Evolutionary conservation across 2,113 vertebrate species (phyloP), one percentile per base, ranked within the genome.

Genomic region (Sciurus niger): DNA sequence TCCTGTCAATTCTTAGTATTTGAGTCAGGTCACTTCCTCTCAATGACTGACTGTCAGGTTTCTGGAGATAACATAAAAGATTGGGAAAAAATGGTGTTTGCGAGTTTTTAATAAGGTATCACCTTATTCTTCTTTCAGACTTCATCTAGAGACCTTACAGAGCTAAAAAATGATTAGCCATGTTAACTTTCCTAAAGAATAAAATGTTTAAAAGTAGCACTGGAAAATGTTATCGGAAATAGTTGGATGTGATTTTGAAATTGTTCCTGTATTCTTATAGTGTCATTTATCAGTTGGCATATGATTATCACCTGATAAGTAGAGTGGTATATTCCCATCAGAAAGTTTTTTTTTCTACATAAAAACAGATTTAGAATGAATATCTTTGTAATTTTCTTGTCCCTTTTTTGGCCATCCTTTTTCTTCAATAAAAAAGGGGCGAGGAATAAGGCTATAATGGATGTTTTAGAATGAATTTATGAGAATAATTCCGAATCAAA

Each of bases 21-120:
- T 77, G 55, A 88, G 20, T n/a, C 77, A 30, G 48, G 67, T 93
- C 53, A 88, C 28, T 65, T 92, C 63, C 48, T 89, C n/a, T 67
- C 4, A 74, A 28, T 1, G 6, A 11, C 63, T 76, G 63, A 97
- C 55, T 58, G 55, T 84, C 63, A 94, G 34, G 68, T 92, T 32
- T 86, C 28, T 65, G 40, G 48, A 76, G 32, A 85, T 51, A 32
- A 68, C 9, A 82, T 37, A 46, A 58, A 88, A 3, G 2, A 67
- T 34, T n/a, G 14, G 24, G 22, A 55, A 86, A 90, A 40, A 65
- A 80, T 63, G 0, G 4, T 90, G 9, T 32, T 95, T 78, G 22
- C 22, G 34, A 78, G 30, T 85, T 95, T 76, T 89, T 40, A 30
- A 84, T 78, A 51, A 68, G 20, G 4, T 63, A 73, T 34, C 16